Base-by-base conservation (phyloP, 2,888 invertebrate genomes). In the Pachymerium ferrugineum region DNA sequence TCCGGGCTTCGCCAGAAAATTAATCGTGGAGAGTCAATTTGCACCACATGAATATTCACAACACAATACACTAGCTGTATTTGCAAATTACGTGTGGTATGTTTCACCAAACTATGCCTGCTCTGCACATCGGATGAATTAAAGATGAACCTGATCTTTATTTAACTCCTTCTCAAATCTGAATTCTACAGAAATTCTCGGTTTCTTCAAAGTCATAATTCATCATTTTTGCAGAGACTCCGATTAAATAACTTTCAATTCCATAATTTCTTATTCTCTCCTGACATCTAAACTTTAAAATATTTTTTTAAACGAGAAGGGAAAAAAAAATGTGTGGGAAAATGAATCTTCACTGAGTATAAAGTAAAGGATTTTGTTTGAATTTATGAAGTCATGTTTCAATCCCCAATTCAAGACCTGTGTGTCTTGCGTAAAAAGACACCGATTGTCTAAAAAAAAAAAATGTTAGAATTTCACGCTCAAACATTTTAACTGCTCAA, bases 11-110 rank as follows among this genome's bases (percentile, higher is more conserved):
- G 62, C 14, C 25, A 28, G 62, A 62, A 62, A 62, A 62, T 62
- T 62, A 62, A 62, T 62, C 62, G 62, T 25, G 62, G 28, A n/a
- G n/a, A 62, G 62, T 62, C 62, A 62, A 62, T 62, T 62, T 62
- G 62, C 25, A 28, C 28, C 62, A 12, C 62, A 62, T 62, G 62
- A 62, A 62, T 62, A 62, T 62, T 62, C 62, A 62, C 47, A 62
- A 28, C 62, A 62, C 62, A 62, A 62, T 62, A 62, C 25, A 62
- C 28, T 62, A 28, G 62, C 62, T 62, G 62, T 62, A 62, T 62
- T 62, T 62, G 25, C 25, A 28, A 28, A 22, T 62, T 62, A 62
- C 62, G 62, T 62, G 62, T 25, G 62, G 25, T 38, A 38, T 62
- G 62, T 62, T 62, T 62, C 62, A 62, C 14, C 28, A n/a, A n/a